Base-by-base conservation (phyloP, 2,888 invertebrate species). In the Flexamia atlantica region DNA sequence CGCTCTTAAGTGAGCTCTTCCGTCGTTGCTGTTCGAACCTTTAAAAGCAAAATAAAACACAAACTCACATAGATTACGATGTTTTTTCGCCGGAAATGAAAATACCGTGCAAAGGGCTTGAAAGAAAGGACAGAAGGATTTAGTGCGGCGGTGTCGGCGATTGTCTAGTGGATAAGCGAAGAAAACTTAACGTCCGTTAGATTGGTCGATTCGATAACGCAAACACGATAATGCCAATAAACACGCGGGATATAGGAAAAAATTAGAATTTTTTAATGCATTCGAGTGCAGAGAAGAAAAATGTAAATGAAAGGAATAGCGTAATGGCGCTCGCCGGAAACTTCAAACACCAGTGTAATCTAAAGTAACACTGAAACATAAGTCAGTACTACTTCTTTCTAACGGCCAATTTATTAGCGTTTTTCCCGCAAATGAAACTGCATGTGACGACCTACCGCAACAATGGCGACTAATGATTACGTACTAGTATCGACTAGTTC, bases 381-480 rank as follows among this genome's bases (percentile, higher is more conserved):
- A 74, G 82, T 83, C 82, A 57, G 82, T 53, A 83, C 82, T 50
- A 82, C 68, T 81, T 81, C 46, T 81, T 81, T 81, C 68, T 68
- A 81, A 50, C 72, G 82, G 82, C 72, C 82, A 40, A 82, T 82
- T 82, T 70, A 70, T 82, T 36, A 50, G 70, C 82, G 82, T 83
- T 83, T 83, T 83, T 57, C 57, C 57, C 36, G 74, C 82, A 74
- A 79, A 79, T 79, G 79, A 79, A 79, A 79, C 79, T 79, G 79
- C 79, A 79, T 83, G 82, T 74, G 82, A 40, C 82, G 82, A 83
- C 82, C 83, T 80, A 80, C 83, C 83, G 80, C 83, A 80, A 80
- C 80, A 80, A 83, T 80, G 80, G 70, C 23, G 64, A 28, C 79
- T 83, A 83, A 83, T n/a, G n/a, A n/a, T 83, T 83, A 46, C 83